phyloP scores from a whole-genome alignment of 2,113 vertebrate genomes.

The Hiodon tergisus region DNA sequence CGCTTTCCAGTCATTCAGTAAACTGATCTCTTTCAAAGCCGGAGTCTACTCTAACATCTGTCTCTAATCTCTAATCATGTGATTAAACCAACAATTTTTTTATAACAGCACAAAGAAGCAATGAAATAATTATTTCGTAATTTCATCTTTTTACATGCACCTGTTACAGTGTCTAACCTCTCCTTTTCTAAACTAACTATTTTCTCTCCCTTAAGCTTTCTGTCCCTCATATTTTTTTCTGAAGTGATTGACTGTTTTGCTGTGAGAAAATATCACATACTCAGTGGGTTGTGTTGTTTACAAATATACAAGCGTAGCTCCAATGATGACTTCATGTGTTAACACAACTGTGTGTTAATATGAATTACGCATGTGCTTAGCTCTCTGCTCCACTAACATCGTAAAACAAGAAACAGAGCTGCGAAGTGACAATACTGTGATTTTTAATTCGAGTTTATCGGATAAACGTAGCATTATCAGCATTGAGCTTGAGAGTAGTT shows the following conservation, averaged over 20 bases:
- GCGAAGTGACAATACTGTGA: background rate
- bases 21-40: too few species aligned
- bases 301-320: too few species aligned
- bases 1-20: too few species aligned
- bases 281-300: background rate
- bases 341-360: background rate
- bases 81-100: background rate
- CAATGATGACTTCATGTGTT: too few species aligned
- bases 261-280: background rate
- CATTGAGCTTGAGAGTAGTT: background rate
- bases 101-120: too few species aligned
- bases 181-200: conserved; percentile 3
- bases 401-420: background rate
- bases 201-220: conserved; percentile 1
- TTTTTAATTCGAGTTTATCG: conserved; percentile 12
- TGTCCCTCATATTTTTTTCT: background rate
- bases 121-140: background rate
- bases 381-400: background rate
- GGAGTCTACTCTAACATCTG: too few species aligned
- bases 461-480: conserved; percentile 10
- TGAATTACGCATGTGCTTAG: background rate
- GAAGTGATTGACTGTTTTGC: background rate
- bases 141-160: background rate
- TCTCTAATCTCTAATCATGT: background rate
- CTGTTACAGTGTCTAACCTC: background rate